Base-by-base conservation (phyloP, 2,113 vertebrate species). In the Blennius ocellaris region DNA sequence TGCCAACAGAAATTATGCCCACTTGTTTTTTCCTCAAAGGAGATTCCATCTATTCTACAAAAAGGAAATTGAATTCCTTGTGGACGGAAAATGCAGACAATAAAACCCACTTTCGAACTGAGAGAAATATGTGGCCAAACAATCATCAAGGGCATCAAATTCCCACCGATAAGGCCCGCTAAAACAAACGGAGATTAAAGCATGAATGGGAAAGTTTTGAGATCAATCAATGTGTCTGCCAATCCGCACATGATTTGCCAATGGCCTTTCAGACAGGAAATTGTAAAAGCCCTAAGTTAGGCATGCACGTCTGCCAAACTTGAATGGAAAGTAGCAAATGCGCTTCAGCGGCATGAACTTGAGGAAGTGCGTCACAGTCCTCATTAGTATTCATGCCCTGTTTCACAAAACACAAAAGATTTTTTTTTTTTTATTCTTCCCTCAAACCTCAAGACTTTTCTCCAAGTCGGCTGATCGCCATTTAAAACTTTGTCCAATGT, bases 171-270 rank as follows among this genome's bases (percentile, higher is more conserved):
- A 15, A 51, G 17, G 12, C 53, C 60, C 36, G 12, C 37, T 8
- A 36, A 57, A 59, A 63, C 53, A 73, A 68, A 61, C n/a, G 6
- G 10, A 21, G 61, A 69, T 71, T 44, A 78, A 59, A 81, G 77
- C 14, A 64, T 59, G 70, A 83, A 58, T 12, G 52, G 41, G 58
- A 78, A 73, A 12, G 36, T 61, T 78, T 76, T 45, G 1, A 37
- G 9, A 57, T 66, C 51, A 60, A 86, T 88, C 81, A 52, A 87
- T 85, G 69, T 0, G 60, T 83, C 83, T 80, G 88, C 39, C 79
- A 48, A 68, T 83, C 56, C 53, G 48, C 69, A 73, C 60, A 11
- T 36, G 30, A 75, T 82, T 78, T 65, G 52, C 58, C 71, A 60
- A 14, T 14, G 66, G 48, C 41, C 60, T 7, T 38, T 21, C 51